A percentile compares a stretch with the other conserved stretches of the same genome.
phyloP scores from a whole-genome alignment of 1,140 invertebrate species.

The Trachymyrmex septentrionalis region DNA sequence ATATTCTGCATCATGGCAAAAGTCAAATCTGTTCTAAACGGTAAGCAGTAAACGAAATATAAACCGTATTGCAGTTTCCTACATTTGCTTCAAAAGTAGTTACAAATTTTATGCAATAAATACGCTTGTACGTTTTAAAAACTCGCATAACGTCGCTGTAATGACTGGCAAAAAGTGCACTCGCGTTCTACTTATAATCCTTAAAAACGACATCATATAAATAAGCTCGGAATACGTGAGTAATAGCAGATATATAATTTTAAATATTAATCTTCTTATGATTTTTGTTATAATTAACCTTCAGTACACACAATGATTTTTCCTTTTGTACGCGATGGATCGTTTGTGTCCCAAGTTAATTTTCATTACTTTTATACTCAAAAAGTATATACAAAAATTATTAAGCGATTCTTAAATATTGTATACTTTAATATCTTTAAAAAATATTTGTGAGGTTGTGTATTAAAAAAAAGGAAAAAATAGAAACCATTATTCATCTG shows the following conservation, averaged over 20 bases:
- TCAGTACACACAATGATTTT: too few species aligned
- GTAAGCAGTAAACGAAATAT: constrained; percentile 38
- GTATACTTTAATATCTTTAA: too few species aligned
- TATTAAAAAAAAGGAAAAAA: too few species aligned
- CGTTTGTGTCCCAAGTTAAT: too few species aligned
- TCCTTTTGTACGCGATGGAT: too few species aligned
- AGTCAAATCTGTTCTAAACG: constrained; percentile 51
- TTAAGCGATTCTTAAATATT: too few species aligned
- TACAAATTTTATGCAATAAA: constrained; percentile 20
- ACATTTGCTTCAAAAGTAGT: constrained; percentile 6
- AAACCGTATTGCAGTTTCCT: constrained; percentile 34
- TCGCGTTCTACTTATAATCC: background rate
- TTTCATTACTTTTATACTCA: too few species aligned
- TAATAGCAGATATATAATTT: background rate
- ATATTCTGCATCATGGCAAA: constrained; percentile 47
- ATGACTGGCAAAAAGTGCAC: background rate
- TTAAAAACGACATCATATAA: background rate
- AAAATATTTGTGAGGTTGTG: too few species aligned
- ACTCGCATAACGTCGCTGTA: background rate
- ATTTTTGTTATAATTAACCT: background rate
- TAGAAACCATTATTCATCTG: too few species aligned
- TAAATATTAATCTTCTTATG: constrained; percentile 1
- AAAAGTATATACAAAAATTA: too few species aligned
- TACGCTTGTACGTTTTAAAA: background rate
- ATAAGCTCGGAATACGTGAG: background rate